phyloP scores from a whole-genome alignment of 2,113 vertebrate species.

The Eira barbara region DNA sequence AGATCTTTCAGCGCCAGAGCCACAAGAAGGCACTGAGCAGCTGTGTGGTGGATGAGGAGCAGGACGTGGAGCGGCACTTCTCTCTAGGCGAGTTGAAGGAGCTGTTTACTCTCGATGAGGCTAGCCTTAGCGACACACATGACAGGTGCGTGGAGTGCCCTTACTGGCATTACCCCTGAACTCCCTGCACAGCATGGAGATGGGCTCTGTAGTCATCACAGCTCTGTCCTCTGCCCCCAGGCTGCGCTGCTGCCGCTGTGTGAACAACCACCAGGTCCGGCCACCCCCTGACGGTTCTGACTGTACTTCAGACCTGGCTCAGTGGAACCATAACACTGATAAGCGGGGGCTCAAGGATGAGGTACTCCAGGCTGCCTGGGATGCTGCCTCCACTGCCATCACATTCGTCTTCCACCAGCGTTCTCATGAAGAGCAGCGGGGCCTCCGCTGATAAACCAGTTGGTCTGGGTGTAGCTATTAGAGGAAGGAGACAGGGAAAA shows the following conservation, averaged over 20 bases:
- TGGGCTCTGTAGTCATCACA: neutral
- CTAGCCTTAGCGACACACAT: slow-evolving; percentile 94
- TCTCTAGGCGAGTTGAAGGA: slow-evolving; percentile 95
- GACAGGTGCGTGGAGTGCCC: slow-evolving; percentile 85
- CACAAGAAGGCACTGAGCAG: slow-evolving; percentile 99
- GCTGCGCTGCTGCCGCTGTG: slow-evolving; percentile 93
- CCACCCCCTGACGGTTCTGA: slow-evolving; percentile 88
- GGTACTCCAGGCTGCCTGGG: slow-evolving; percentile 92
- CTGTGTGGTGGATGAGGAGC: slow-evolving; percentile 98
- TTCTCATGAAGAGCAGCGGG: slow-evolving; percentile 93
- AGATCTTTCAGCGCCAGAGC: slow-evolving; percentile 97
- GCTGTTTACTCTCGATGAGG: slow-evolving; percentile 91
- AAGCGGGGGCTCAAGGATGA: slow-evolving; percentile 92
- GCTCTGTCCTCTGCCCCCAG: slow-evolving; percentile 76
- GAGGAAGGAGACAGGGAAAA: slow-evolving; percentile 45
- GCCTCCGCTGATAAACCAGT: slow-evolving; percentile 79
- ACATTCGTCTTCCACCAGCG: slow-evolving; percentile 95
- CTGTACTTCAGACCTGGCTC: slow-evolving; percentile 94
- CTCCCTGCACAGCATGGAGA: neutral
- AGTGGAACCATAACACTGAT: slow-evolving; percentile 94
- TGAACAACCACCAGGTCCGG: slow-evolving; percentile 89
- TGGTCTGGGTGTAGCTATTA: slow-evolving; percentile 31
- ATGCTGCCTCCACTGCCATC: slow-evolving; percentile 84
- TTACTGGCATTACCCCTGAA: neutral
- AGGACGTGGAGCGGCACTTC: slow-evolving; percentile 97